Percentiles rank a stretch among this genome's conserved stretches.
These are phyloP conservation scores for Helobdella robusta DNA, from an alignment of 2,888 invertebrate species.

Conservation along the genomic window DNA sequence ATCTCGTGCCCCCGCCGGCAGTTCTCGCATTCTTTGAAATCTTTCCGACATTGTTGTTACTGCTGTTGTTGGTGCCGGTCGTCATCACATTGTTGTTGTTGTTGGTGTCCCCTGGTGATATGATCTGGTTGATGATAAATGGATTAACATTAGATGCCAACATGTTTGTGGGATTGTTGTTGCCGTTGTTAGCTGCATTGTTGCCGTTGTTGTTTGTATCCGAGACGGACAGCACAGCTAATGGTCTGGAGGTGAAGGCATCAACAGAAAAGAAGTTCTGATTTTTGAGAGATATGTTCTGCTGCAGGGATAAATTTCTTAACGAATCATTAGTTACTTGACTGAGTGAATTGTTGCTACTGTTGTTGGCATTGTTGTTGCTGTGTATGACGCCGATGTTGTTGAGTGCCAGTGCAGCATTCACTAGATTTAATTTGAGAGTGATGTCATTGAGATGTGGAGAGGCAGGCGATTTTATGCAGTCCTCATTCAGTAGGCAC, in stretches of 20 bases:
- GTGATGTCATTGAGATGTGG: slow-evolving; percentile 22
- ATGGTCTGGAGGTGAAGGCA: not conserved
- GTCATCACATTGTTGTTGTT: slow-evolving; percentile 6
- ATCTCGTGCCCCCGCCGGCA: not conserved
- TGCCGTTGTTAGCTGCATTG: too few species aligned
- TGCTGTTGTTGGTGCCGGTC: not conserved
- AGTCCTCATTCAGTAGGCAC: slow-evolving; percentile 32
- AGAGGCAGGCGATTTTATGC: slow-evolving; percentile 14
- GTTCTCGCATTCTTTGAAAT: not conserved
- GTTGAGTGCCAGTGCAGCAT: slow-evolving; percentile 22
- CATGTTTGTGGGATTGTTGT: too few species aligned
- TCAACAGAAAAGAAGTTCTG: not conserved
- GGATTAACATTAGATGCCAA: not conserved
- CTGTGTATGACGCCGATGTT: slow-evolving; percentile 16
- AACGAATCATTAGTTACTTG: too few species aligned
- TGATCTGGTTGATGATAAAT: not conserved
- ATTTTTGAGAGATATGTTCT: slow-evolving; percentile 9
- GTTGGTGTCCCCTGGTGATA: not conserved
- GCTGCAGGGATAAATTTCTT: too few species aligned
- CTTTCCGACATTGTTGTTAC: slow-evolving; percentile 3
- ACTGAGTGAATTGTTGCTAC: not conserved
- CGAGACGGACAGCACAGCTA: not conserved
- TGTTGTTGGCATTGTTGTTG: not conserved
- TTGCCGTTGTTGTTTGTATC: too few species aligned
- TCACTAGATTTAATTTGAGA: slow-evolving; percentile 13